Evolutionary conservation across 2,888 invertebrate genomes (phyloP).

Genomic region (Cryptosula pallasiana): DNA sequence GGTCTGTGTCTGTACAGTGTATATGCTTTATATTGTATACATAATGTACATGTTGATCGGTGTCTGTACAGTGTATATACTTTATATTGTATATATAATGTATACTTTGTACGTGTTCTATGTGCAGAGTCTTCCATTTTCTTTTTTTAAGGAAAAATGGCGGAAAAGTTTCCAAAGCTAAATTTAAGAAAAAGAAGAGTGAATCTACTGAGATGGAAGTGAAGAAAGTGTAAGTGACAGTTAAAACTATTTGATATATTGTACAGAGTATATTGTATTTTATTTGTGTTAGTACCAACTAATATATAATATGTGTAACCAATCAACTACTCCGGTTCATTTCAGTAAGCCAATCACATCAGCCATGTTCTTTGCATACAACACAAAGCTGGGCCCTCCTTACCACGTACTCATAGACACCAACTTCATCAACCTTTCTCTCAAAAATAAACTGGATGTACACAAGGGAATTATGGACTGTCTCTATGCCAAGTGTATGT

Average conservation of each 20-base stretch:
- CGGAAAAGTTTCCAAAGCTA: slow-evolving; percentile 57
- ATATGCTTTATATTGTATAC: too few relatives aligned
- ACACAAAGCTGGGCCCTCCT: slow-evolving; percentile 95
- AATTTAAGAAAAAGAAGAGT: slow-evolving; percentile 64
- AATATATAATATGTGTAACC: too few relatives aligned
- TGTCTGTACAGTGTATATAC: too few relatives aligned
- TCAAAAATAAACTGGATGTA: slow-evolving; percentile 94
- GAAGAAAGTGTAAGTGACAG: slow-evolving; percentile 65
- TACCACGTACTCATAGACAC: slow-evolving; percentile 95
- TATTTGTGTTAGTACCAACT: too few relatives aligned
- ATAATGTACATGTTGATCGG: too few relatives aligned
- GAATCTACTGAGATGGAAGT: slow-evolving; percentile 72
- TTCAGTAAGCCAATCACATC: slow-evolving; percentile 61
- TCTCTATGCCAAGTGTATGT: slow-evolving; percentile 82
- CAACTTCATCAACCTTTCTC: slow-evolving; percentile 97
- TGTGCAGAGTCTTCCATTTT: too few relatives aligned
- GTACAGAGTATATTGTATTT: too few relatives aligned
- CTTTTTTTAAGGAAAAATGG: slow-evolving; percentile 56
- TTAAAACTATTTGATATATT: too few relatives aligned
- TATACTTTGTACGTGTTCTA: too few relatives aligned
- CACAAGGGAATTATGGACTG: slow-evolving; percentile 98
- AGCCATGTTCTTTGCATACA: slow-evolving; percentile 94
- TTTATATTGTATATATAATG: too few relatives aligned
- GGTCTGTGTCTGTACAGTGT: too few relatives aligned
- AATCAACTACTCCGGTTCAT: slow-evolving; percentile 23